A percentile compares a stretch with the other conserved stretches of the same genome.
phyloP scores from a whole-genome alignment of 2,113 vertebrate genomes.

The Pionites leucogaster region DNA sequence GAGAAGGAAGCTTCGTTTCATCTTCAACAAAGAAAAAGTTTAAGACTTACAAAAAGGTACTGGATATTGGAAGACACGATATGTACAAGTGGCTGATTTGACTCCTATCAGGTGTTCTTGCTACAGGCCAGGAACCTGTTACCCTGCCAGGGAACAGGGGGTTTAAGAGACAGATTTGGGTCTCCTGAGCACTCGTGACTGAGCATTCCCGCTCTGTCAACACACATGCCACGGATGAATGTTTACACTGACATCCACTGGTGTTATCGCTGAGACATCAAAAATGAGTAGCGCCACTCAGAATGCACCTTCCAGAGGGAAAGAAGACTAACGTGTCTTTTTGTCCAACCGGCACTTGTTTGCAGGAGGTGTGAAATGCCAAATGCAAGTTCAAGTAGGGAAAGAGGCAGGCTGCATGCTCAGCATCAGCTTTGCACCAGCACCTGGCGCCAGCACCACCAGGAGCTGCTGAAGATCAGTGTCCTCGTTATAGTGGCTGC shows the following conservation, averaged over 20 bases:
- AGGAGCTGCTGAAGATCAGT: rapidly evolving
- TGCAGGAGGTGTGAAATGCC: not conserved
- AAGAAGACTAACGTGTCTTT: not conserved
- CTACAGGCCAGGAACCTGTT: not conserved
- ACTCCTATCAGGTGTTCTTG: not conserved
- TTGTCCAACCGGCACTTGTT: not conserved
- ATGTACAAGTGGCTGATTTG: rapidly evolving
- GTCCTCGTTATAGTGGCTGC: rapidly evolving
- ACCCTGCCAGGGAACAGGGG: rapidly evolving
- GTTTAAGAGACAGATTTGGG: not conserved
- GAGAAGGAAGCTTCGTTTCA: not conserved
- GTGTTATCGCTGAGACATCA: rapidly evolving
- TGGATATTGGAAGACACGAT: rapidly evolving
- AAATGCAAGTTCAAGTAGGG: rapidly evolving
- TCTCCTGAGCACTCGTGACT: rapidly evolving
- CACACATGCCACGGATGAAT: rapidly evolving
- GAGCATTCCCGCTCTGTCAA: rapidly evolving
- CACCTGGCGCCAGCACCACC: not conserved
- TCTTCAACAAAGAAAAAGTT: not conserved
- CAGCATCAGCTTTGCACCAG: not conserved
- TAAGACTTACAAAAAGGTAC: rapidly evolving
- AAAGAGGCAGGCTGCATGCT: rapidly evolving
- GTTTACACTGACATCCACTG: rapidly evolving
- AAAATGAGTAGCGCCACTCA: rapidly evolving
- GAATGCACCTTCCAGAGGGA: rapidly evolving